Base-by-base conservation (phyloP, 2,888 invertebrate species). In the Caenorhabditis angaria region DNA sequence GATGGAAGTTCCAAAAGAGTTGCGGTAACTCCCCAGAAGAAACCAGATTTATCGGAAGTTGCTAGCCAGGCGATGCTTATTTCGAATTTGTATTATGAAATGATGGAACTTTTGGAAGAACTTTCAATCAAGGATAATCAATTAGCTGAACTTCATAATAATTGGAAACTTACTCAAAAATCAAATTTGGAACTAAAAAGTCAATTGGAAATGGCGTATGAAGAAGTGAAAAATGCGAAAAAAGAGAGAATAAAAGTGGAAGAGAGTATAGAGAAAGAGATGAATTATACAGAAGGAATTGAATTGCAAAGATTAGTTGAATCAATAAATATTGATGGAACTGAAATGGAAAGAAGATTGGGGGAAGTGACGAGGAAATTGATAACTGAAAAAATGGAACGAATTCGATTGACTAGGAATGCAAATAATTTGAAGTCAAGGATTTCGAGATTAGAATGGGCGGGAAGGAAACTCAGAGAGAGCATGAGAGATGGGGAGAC, bases 361-460 rank as follows among this genome's bases (percentile, higher is more conserved):
- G 85, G 80, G 41, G 86, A 85, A 58, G 76, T 78, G 8, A 80
- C 84, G n/a, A 65, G 86, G 48, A 83, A 82, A 57, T 57, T 85
- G 54, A 76, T 85, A 12, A 64, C 68, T 0, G 76, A 79, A 55
- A 59, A 63, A 51, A 70, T 79, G 1, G 64, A 73, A 53, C 60
- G 70, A 22, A 66, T 76, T 27, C 60, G 78, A 54, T 58, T 59
- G 12, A 41, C 65, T 5, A 50, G 76, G 28, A 58, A 70, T 29
- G 61, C 60, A 41, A 60, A 65, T 6, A 65, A 61, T 27, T 48
- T 76, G 32, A 66, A 60, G 32, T 63, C 55, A 0, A 66, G 66
- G 32, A 47, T 62, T 12, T 58, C 58, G 4, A n/a, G 70, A 29
- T 27, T 70, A 14, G 65, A 77, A 64, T 75, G 65, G 22, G 60